Evolutionary conservation across 2,888 invertebrate genomes (phyloP).

Genomic region (Athalia cordata): DNA sequence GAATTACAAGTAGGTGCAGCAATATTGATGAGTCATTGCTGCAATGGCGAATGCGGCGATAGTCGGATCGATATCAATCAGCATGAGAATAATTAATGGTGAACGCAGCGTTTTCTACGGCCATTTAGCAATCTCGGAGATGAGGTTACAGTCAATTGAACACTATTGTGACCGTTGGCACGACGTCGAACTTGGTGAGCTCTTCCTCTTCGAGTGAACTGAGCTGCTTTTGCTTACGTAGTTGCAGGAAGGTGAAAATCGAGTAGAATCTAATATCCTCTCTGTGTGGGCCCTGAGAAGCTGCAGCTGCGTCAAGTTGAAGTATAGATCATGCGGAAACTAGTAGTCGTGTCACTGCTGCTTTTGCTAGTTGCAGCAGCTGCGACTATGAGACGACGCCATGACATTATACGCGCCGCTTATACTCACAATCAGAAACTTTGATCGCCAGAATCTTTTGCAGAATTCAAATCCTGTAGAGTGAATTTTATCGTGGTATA

Average conservation of each 20-base stretch:
- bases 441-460: background rate
- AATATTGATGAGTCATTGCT: slow-evolving; percentile 12
- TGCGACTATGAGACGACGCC: no score
- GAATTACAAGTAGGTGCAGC: background rate
- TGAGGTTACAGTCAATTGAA: slow-evolving; percentile 32
- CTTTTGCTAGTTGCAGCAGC: no score
- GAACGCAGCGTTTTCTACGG: slow-evolving; percentile 18
- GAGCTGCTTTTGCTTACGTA: no score
- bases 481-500: slow-evolving; percentile 3
- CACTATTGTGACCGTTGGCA: slow-evolving; percentile 7
- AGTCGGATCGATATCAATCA: slow-evolving; percentile 18
- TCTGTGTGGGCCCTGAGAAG: no score
- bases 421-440: background rate
- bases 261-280: no score
- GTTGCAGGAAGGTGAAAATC: no score
- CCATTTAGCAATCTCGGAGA: slow-evolving; percentile 27
- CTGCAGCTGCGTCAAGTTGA: no score
- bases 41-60: background rate
- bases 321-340: no score
- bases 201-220: no score
- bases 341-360: no score
- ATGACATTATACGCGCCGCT: background rate
- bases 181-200: background rate
- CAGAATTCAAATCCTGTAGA: background rate
- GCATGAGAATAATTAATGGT: slow-evolving; percentile 25